Conservation (phyloP, 2,888 invertebrate species). For the Cheiracanthium punctorium region DNA sequence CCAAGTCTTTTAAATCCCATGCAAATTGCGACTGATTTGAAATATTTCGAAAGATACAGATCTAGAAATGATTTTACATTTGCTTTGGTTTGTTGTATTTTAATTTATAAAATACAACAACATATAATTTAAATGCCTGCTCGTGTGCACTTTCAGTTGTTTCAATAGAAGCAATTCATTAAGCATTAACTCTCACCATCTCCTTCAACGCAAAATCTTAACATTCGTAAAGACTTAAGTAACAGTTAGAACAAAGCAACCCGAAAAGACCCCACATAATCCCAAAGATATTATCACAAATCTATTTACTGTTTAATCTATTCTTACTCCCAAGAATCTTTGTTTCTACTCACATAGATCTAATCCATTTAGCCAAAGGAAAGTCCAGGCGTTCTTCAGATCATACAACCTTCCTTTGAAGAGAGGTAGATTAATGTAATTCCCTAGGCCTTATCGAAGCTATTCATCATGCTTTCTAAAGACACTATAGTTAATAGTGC, state of each 20-base stretch:
- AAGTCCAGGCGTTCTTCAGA: constrained; percentile 22
- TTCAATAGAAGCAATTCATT: too few species aligned
- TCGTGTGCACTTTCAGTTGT: too few species aligned
- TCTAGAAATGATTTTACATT: too few species aligned
- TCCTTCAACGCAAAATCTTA: background rate
- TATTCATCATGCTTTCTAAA: constrained; percentile 27
- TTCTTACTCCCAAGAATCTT: constrained; percentile 20
- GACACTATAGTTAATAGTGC: background rate
- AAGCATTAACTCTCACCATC: background rate
- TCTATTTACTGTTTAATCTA: constrained; percentile 49
- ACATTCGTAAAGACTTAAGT: background rate
- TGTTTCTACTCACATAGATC: constrained; percentile 34
- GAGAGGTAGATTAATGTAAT: constrained; percentile 37
- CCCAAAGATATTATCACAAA: constrained; percentile 42
- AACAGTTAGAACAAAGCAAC: background rate
- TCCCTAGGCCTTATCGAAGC: constrained; percentile 28
- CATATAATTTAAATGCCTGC: too few species aligned
- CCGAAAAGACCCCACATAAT: constrained; percentile 17
- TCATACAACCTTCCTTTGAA: constrained; percentile 5
- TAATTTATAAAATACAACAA: too few species aligned
- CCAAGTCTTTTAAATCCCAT: too few species aligned
- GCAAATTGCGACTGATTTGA: too few species aligned
- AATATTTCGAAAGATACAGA: too few species aligned
- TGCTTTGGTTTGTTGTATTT: too few species aligned
- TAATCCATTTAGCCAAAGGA: constrained; percentile 46